These are phyloP conservation scores for Grapholita molesta DNA, from an alignment of 1,140 invertebrate genomes.

Conservation along the genomic window DNA sequence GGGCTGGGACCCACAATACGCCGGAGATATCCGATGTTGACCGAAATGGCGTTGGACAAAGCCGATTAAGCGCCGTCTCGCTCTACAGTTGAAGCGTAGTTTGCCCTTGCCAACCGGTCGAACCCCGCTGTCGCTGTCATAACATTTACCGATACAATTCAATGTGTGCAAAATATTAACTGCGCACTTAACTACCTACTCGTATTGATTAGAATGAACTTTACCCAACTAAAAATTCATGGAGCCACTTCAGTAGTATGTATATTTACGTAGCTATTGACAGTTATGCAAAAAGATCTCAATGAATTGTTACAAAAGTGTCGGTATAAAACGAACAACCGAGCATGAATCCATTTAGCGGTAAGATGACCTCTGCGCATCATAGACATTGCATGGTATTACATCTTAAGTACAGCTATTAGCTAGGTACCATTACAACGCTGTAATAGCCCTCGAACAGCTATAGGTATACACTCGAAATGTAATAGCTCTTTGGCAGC, in stretches of 20 bases:
- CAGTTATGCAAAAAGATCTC: too few relatives aligned
- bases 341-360: not conserved
- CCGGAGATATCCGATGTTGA: constrained; percentile 27
- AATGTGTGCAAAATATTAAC: not conserved
- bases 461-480: too few relatives aligned
- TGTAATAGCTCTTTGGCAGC: too few relatives aligned
- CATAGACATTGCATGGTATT: not conserved
- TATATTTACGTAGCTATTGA: not conserved
- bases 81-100: constrained; percentile 17
- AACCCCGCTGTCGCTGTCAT: not conserved
- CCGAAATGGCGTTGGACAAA: constrained; percentile 26
- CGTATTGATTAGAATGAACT: not conserved
- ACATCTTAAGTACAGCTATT: not conserved
- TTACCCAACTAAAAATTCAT: not conserved
- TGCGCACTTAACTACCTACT: not conserved
- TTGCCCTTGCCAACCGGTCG: constrained; percentile 28
- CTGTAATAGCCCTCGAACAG: not conserved
- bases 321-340: too few relatives aligned
- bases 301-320: too few relatives aligned
- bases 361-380: not conserved
- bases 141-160: not conserved
- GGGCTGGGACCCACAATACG: not conserved
- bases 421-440: not conserved
- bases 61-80: constrained; percentile 22
- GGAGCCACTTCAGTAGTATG: not conserved